Evolutionary conservation across 92 coral and sea anemone species (phyloP).

Genomic region (Siderastrea siderea): DNA sequence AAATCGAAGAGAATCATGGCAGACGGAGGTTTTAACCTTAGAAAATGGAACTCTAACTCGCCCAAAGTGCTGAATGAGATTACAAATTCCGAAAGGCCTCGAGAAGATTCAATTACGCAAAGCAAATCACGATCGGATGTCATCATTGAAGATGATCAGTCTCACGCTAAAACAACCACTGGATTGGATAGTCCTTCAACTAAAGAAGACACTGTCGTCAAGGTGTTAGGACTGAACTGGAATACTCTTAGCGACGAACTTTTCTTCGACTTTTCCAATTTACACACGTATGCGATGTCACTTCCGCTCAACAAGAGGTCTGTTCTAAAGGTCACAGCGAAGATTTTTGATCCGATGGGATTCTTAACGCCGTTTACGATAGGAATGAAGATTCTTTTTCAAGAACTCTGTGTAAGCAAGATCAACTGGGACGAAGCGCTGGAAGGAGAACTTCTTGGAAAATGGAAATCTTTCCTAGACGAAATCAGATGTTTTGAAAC

Average conservation of each 20-base stretch:
- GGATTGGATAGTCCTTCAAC: constrained; percentile 1
- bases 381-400: too few species aligned
- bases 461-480: too few species aligned
- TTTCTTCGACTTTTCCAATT: too few species aligned
- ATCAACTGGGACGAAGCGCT: too few species aligned
- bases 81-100: background rate
- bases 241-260: background rate
- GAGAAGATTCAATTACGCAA: background rate
- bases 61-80: constrained; percentile 11
- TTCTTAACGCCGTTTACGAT: too few species aligned
- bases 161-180: constrained; percentile 5
- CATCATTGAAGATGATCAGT: constrained; percentile 1
- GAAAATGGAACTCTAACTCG: constrained; percentile 69
- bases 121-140: background rate
- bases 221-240: background rate
- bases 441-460: too few species aligned
- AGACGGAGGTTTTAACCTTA: constrained; percentile 57
- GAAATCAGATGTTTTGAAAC: too few species aligned
- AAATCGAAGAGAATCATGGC: constrained; percentile 29
- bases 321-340: too few species aligned
- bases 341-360: too few species aligned
- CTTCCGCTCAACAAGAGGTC: too few species aligned
- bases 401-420: too few species aligned
- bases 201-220: background rate
- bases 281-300: too few species aligned